Evolutionary conservation across 2,113 vertebrate genomes (phyloP).

Genomic region (Pogonocichla stellata): DNA sequence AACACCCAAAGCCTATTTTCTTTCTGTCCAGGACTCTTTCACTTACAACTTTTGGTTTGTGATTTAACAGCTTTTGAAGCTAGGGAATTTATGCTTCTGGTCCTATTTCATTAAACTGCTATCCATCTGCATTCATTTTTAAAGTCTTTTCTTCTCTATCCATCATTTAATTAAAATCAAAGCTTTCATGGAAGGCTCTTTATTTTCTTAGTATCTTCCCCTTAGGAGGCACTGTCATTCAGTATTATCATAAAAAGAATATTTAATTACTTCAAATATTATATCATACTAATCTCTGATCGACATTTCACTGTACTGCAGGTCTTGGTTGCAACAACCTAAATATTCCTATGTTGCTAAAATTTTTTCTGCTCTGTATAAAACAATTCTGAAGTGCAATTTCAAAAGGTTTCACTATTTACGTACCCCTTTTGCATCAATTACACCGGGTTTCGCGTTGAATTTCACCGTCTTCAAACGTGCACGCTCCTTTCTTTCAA

Average conservation of each 20-base stretch:
- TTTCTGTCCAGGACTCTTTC: background rate
- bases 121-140: background rate
- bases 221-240: background rate
- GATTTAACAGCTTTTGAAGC: background rate
- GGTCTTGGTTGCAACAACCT: background rate
- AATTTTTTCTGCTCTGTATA: background rate
- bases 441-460: constrained; percentile 90
- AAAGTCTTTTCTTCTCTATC: background rate
- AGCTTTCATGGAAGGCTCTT: background rate
- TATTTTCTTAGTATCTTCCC: background rate
- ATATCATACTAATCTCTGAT: background rate
- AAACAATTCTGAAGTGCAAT: background rate
- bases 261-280: background rate
- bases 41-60: background rate
- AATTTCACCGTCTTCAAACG: constrained; percentile 98
- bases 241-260: background rate
- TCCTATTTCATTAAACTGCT: background rate
- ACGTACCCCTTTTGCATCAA: constrained; percentile 95
- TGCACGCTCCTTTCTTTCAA: constrained; percentile 94
- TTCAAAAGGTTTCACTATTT: constrained; percentile 16
- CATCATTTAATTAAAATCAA: background rate
- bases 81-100: background rate
- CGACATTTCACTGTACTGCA: background rate
- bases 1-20: background rate
- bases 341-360: background rate